Conservation (phyloP, 2,113 vertebrate genomes). For the Neodon shergylaensis region DNA sequence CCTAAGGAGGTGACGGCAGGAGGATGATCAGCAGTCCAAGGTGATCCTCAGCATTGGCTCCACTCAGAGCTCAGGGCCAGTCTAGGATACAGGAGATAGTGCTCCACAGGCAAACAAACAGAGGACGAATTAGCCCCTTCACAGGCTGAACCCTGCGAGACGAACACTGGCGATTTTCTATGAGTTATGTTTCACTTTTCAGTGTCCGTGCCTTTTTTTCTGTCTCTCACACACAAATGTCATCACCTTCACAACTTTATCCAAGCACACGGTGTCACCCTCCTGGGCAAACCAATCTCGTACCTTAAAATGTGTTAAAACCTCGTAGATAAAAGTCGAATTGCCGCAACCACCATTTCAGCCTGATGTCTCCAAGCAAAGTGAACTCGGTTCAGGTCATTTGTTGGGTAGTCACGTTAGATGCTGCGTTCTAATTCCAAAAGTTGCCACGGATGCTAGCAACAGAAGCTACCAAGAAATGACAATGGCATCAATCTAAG, state of each 20-base stretch:
- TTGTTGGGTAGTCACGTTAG: slow-evolving; percentile 53
- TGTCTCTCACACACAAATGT: neutral
- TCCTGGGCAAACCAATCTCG: neutral
- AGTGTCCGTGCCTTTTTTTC: neutral
- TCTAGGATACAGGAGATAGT: neutral
- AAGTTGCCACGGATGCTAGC: slow-evolving; percentile 24
- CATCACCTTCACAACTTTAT: neutral
- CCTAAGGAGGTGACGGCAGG: too few relatives aligned
- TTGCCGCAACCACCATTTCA: neutral
- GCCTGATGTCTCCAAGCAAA: neutral
- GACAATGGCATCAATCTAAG: slow-evolving; percentile 45
- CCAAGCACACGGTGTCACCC: neutral
- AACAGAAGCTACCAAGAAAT: slow-evolving; percentile 57
- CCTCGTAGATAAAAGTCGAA: neutral
- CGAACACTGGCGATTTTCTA: neutral
- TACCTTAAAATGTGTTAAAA: neutral
- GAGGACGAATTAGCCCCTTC: neutral
- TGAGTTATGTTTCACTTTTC: neutral
- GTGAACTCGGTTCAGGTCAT: slow-evolving; percentile 35
- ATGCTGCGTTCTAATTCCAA: slow-evolving; percentile 47
- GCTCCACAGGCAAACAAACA: neutral
- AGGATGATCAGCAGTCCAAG: neutral
- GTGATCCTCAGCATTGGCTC: neutral
- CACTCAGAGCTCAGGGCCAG: neutral
- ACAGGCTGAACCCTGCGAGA: neutral